Evolutionary conservation across 2,113 vertebrate genomes (phyloP).

Genomic region (Shinisaurus crocodilurus): DNA sequence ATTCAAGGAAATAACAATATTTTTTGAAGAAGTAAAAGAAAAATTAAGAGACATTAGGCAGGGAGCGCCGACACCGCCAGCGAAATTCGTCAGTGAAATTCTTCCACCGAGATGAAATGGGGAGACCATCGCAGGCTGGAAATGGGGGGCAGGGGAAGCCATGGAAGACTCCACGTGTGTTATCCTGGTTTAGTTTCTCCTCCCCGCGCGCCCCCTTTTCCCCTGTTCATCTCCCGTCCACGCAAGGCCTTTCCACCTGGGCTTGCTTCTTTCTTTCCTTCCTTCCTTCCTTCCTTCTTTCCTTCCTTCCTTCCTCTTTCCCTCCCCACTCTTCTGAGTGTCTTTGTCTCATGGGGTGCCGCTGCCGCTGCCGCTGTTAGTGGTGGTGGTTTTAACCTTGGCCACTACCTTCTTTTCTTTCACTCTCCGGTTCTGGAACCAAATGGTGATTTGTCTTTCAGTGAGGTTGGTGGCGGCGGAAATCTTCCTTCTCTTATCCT

Average conservation of each 20-base stretch:
- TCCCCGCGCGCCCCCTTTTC: too few relatives aligned
- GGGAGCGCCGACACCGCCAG: not conserved
- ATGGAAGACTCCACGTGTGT: not conserved
- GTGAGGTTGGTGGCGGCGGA: slow-evolving; percentile 89
- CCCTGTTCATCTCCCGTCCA: not conserved
- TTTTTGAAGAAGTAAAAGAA: not conserved
- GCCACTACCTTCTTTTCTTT: slow-evolving; percentile 95
- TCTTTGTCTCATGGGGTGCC: slow-evolving; percentile 72
- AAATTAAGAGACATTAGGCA: not conserved
- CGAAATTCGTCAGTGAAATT: not conserved
- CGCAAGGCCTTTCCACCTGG: too few relatives aligned
- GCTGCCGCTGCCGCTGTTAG: not conserved
- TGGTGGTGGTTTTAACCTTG: slow-evolving; percentile 83
- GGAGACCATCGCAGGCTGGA: not conserved
- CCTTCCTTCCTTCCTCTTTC: not conserved
- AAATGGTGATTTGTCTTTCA: slow-evolving; percentile 95
- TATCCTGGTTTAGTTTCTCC: not conserved
- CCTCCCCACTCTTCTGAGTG: not conserved
- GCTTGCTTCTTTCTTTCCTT: too few relatives aligned
- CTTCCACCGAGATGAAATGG: not conserved
- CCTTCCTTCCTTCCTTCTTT: not conserved
- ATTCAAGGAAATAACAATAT: not conserved
- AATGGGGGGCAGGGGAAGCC: too few relatives aligned
- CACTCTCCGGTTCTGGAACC: slow-evolving; percentile 95
- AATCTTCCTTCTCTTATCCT: slow-evolving; percentile 95